These are phyloP conservation scores for Drosophila saltans DNA, from an alignment of 1,140 invertebrate species.

Conservation along the genomic window DNA sequence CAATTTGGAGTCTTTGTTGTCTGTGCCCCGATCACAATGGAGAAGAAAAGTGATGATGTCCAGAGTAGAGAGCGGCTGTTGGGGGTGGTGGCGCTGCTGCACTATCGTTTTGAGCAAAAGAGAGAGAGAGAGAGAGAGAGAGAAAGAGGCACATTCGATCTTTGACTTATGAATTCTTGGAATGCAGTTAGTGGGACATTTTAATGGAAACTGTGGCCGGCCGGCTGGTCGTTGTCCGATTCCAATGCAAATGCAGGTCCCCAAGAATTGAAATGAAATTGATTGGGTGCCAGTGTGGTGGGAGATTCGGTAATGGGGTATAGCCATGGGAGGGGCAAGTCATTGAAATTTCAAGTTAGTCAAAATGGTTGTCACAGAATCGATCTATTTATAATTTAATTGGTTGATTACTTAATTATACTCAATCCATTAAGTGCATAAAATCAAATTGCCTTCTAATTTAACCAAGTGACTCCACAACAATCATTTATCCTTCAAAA, in stretches of 20 bases:
- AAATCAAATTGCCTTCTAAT: too few relatives aligned
- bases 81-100: constrained; percentile 18
- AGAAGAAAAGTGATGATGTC: constrained; percentile 1
- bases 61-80: constrained; percentile 26
- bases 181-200: constrained; percentile 77
- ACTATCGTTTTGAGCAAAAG: constrained; percentile 52
- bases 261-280: constrained; percentile 64
- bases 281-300: constrained; percentile 36
- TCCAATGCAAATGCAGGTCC: constrained; percentile 47
- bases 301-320: constrained; percentile 14
- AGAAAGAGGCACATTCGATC: constrained; percentile 63
- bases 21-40: constrained; percentile 50
- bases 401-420: constrained; percentile 2
- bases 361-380: neutral
- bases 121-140: too few relatives aligned
- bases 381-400: constrained; percentile 4
- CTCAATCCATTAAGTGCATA: neutral
- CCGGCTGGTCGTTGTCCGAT: constrained; percentile 8
- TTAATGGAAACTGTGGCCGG: constrained; percentile 66
- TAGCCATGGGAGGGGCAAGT: neutral
- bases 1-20: constrained; percentile 80
- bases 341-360: neutral
- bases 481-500: too few relatives aligned
- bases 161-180: constrained; percentile 81
- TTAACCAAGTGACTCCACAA: too few relatives aligned